phyloP scores from a whole-genome alignment of 2,113 vertebrate species.

The Apteryx owenii region DNA sequence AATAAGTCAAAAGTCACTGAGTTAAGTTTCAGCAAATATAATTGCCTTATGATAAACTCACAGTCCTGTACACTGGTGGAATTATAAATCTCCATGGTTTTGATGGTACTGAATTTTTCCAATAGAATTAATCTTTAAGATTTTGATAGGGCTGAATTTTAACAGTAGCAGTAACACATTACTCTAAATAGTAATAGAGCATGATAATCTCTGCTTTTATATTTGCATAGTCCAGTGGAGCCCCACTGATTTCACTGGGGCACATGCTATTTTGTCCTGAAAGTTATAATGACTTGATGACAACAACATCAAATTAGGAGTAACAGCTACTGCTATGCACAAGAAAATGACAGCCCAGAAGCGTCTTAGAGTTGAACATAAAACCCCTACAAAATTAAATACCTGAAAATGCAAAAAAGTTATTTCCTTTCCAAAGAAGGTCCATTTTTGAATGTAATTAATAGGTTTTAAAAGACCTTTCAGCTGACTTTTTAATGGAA shows the following conservation, averaged over 20 bases:
- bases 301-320: not conserved
- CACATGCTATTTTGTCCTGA: not conserved
- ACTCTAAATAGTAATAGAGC: not conserved
- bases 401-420: too few species aligned
- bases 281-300: not conserved
- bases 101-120: not conserved
- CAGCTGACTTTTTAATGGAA: too few species aligned
- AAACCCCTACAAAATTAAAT: too few species aligned
- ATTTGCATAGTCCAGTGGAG: not conserved
- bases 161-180: not conserved
- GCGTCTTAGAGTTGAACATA: not conserved
- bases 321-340: accelerated
- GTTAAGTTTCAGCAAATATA: not conserved
- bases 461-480: too few species aligned
- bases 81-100: not conserved
- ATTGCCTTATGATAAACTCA: not conserved
- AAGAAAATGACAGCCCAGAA: not conserved
- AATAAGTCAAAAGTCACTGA: not conserved
- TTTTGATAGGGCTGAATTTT: not conserved
- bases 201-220: not conserved
- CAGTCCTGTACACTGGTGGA: not conserved
- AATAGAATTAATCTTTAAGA: not conserved
- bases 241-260: not conserved
- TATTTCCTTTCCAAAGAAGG: not conserved
- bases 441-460: not conserved